Base-by-base conservation (phyloP, 2,888 invertebrate genomes). In the Ophioninae sp. region DNA sequence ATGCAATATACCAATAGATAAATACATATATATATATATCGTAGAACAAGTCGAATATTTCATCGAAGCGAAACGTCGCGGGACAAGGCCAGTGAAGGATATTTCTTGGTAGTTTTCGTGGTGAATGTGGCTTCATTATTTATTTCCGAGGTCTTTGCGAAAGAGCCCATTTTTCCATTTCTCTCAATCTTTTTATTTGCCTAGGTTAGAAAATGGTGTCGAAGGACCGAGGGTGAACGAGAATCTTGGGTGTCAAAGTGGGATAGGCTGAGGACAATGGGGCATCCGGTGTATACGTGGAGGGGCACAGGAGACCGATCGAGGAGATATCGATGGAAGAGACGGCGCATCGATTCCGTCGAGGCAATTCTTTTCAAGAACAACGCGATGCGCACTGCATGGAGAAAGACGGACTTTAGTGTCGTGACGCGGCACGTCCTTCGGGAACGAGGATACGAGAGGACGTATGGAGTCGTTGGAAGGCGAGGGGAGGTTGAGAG, bases 261-360 rank as follows among this genome's bases (percentile, higher is more conserved):
- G 30, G 13, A 67, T 58, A 30, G 44, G 77, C 61, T 23, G 67
- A 58, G 56, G 58, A 41, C 63, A 84, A 83, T 85, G 85, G 2
- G 8, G 22, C 13, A 67, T 10, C 30, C n/a, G 22, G n/a, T 10
- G 56, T 23, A 13, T 67, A 17, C 67, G 73, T 74, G 84, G 78
- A n/a, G n/a, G 77, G 77, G 59, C 59, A 78, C 61, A 73, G 73
- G 84, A 85, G 83, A 79, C 51, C 67, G 72, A 72, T 79, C 67
- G 79, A 61, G 30, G 73, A 68, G 76, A 72, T 73, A 72, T 61
- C 71, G 67, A 61, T 61, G 63, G 51, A 8, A 22, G 69, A 61
- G 30, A n/a, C 9, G 51, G 17, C 37, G 63, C 69, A 56, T 79
- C 79, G 79, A 79, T 68, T 64, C 63, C 63, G 69, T 69, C 63